phyloP scores from a whole-genome alignment of 1,140 invertebrate species.

The Panagrolaimus sp. region DNA sequence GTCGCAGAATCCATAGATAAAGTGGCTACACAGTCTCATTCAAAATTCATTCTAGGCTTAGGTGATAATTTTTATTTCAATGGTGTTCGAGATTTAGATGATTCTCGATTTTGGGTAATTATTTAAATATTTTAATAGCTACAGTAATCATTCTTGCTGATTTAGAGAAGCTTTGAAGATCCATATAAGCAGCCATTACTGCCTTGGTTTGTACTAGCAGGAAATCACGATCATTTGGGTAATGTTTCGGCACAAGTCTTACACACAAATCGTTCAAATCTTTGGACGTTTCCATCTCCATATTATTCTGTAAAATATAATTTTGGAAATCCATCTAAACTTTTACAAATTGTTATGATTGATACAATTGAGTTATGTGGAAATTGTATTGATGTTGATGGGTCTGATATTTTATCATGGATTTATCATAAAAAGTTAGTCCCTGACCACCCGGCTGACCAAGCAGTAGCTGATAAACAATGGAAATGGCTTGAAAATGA shows the following conservation, averaged over 20 bases:
- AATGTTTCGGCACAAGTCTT: constrained; percentile 60
- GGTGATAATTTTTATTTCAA: constrained; percentile 48
- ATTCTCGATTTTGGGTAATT: constrained; percentile 28
- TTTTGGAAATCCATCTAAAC: constrained; percentile 15
- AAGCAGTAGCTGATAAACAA: constrained; percentile 56
- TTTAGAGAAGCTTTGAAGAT: constrained; percentile 29
- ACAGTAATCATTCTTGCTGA: not conserved
- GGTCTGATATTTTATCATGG: constrained; percentile 32
- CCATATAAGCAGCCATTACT: constrained; percentile 44
- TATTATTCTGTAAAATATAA: constrained; percentile 39
- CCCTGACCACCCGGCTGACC: constrained; percentile 31
- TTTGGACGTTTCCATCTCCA: constrained; percentile 59
- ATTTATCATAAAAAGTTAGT: constrained; percentile 27
- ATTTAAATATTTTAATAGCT: not conserved
- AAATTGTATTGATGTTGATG: constrained; percentile 44
- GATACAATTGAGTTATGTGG: constrained; percentile 48
- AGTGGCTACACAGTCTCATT: not conserved
- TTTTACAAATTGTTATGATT: constrained; percentile 34
- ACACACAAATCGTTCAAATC: constrained; percentile 58
- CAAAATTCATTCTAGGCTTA: constrained; percentile 40
- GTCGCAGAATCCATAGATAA: not conserved
- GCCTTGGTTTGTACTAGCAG: constrained; percentile 61
- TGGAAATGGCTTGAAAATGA: constrained; percentile 60
- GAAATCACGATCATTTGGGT: constrained; percentile 63
- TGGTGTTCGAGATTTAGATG: constrained; percentile 33